Percentiles rank a stretch among this genome's conserved stretches.
phyloP scores from a whole-genome alignment of 2,888 invertebrate species.

The Campaea margaritaria region DNA sequence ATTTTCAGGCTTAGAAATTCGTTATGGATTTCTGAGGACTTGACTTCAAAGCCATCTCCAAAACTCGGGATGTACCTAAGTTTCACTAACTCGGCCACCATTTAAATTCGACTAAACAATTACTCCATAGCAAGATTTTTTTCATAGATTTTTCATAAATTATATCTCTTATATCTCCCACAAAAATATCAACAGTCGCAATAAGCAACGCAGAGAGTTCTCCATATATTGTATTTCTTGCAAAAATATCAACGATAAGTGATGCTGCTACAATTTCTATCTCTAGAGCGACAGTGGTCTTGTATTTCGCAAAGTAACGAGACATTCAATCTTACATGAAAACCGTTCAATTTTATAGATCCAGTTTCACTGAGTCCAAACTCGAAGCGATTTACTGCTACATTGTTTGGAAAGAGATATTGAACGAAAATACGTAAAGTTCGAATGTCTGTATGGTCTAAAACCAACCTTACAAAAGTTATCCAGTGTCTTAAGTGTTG shows the following conservation, averaged over 20 bases:
- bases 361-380: conserved; percentile 36
- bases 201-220: too few species aligned
- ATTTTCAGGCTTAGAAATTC: too few species aligned
- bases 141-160: background rate
- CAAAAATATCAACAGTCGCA: conserved; percentile 8
- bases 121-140: background rate
- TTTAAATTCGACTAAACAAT: too few species aligned
- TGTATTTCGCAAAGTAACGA: conserved; percentile 26
- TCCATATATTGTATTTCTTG: too few species aligned
- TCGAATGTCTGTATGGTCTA: conserved; percentile 9
- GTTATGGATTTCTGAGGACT: too few species aligned
- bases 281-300: conserved; percentile 11
- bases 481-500: too few species aligned
- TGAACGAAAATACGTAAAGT: conserved; percentile 37
- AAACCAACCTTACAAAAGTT: too few species aligned
- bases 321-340: conserved; percentile 25
- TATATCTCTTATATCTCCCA: too few species aligned
- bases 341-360: conserved; percentile 40
- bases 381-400: conserved; percentile 20
- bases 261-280: conserved; percentile 4
- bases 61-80: too few species aligned
- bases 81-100: too few species aligned
- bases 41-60: too few species aligned
- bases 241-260: background rate
- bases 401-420: conserved; percentile 45